Percentiles rank a stretch among this genome's conserved stretches.
phyloP scores from a whole-genome alignment of 2,113 vertebrate genomes.

The Grammomys surdaster region DNA sequence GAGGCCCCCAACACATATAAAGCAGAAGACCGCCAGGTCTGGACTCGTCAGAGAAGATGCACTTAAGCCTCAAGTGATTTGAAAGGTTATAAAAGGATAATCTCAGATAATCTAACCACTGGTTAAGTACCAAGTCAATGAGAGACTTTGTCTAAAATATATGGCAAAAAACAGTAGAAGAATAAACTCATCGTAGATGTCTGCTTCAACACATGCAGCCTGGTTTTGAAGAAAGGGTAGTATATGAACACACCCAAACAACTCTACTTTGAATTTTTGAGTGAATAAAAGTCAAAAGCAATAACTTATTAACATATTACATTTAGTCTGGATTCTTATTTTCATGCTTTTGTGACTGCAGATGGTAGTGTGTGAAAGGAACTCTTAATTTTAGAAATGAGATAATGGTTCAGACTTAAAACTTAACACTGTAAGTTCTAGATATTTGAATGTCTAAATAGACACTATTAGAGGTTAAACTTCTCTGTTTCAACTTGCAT shows the following conservation, averaged over 20 bases:
- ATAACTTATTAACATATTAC: neutral
- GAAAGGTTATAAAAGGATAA: neutral
- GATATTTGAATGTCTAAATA: neutral
- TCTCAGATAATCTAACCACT: neutral
- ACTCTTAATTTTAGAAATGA: neutral
- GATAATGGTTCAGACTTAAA: neutral
- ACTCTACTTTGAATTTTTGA: slow-evolving; percentile 33
- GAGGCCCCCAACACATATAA: too few relatives aligned
- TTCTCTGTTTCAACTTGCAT: neutral
- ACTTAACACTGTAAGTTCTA: neutral
- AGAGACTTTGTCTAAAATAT: neutral
- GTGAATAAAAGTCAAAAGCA: neutral
- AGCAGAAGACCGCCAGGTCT: too few relatives aligned
- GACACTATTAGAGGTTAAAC: neutral
- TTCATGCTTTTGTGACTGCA: neutral
- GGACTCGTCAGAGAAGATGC: too few relatives aligned
- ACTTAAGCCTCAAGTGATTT: too few relatives aligned
- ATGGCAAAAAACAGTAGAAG: neutral
- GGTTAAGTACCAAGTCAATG: neutral
- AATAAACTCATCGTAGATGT: neutral
- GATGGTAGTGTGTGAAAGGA: neutral
- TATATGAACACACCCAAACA: neutral
- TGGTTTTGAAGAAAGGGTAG: neutral
- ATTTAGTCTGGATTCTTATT: neutral
- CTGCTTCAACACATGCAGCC: neutral